These are phyloP conservation scores for Lydus trimaculatus DNA, from an alignment of 2,888 invertebrate species.

Conservation along the genomic window DNA sequence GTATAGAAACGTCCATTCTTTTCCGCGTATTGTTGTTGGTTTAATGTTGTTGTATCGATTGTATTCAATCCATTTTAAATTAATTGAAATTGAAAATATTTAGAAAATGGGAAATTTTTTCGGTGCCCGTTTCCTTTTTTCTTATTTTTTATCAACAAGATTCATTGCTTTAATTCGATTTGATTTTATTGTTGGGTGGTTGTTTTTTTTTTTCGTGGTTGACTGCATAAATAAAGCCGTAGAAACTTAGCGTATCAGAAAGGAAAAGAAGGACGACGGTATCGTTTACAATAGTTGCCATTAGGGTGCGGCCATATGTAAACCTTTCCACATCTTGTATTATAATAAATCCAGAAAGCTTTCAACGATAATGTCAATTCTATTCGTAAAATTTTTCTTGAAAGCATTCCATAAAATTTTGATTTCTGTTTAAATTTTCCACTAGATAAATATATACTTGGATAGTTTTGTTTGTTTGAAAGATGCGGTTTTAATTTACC, in stretches of 20 bases:
- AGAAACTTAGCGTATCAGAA: neutral
- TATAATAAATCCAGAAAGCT: constrained; percentile 33
- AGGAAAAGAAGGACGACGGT: too few species aligned
- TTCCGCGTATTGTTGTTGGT: neutral
- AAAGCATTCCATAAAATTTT: neutral
- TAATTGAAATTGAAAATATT: constrained; percentile 8
- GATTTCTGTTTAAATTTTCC: neutral
- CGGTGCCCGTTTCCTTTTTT: neutral
- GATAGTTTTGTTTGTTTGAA: neutral
- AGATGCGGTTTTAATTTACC: neutral
- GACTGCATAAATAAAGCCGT: neutral
- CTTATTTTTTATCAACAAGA: neutral
- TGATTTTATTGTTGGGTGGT: neutral
- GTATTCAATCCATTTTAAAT: neutral
- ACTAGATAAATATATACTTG: neutral
- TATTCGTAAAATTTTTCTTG: neutral
- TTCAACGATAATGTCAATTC: constrained; percentile 3
- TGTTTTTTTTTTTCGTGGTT: neutral
- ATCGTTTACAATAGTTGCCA: constrained; percentile 9
- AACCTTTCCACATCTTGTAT: constrained; percentile 22
- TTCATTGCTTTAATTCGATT: constrained; percentile 6
- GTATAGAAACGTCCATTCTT: neutral
- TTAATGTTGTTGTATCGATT: neutral
- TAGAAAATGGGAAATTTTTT: neutral
- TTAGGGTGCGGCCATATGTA: constrained; percentile 34